Conservation (phyloP, 2,888 invertebrate genomes). For the Thysanoteuthis rhombus region DNA sequence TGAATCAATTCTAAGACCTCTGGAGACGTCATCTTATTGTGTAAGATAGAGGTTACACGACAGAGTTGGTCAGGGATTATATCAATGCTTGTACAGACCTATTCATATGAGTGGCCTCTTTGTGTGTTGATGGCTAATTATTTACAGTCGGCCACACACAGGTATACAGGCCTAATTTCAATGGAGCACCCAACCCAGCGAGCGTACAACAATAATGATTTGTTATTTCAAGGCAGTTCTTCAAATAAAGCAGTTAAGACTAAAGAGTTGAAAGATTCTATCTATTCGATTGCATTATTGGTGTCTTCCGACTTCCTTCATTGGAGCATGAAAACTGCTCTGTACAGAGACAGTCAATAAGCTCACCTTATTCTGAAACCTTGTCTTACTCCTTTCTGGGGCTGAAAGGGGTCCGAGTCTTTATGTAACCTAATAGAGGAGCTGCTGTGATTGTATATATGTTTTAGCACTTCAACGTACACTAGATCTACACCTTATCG, state of each 20-base stretch:
- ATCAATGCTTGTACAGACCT: neutral
- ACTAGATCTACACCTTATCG: no score
- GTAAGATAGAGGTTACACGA: neutral
- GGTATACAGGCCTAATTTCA: neutral
- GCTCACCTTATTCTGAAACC: no score
- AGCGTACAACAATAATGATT: neutral
- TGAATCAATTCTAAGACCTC: neutral
- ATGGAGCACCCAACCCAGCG: neutral
- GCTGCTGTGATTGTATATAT: no score
- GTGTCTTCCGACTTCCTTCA: no score
- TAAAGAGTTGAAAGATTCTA: neutral
- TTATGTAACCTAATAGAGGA: no score
- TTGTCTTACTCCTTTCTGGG: no score
- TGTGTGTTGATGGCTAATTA: neutral
- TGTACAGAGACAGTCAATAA: no score
- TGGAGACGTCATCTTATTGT: neutral
- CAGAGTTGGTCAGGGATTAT: neutral
- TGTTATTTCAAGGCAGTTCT: neutral
- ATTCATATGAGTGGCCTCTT: neutral
- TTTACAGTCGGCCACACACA: neutral
- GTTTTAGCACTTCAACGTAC: no score
- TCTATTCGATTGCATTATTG: no score
- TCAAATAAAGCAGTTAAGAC: neutral
- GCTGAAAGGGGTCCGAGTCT: no score
- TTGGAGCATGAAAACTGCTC: no score